Evolutionary conservation across 2,797 vertebrate species (phyloP).

Genomic region (Schizopygopsis pylzovi): DNA sequence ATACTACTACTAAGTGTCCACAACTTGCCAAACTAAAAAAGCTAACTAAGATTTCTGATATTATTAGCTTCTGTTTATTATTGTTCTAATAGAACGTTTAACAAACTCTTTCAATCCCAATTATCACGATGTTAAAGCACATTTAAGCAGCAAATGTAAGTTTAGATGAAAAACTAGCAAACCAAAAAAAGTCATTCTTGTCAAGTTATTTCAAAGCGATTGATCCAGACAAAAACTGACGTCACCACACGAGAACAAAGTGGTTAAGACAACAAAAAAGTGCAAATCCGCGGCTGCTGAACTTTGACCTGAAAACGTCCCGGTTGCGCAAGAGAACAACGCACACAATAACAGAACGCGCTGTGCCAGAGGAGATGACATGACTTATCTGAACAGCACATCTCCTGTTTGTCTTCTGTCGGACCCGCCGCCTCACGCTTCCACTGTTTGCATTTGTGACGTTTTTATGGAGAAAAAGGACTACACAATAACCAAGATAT

Average conservation of each 20-base stretch:
- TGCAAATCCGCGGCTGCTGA: constrained; percentile 31
- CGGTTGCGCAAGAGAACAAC: constrained; percentile 56
- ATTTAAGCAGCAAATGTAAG: not conserved
- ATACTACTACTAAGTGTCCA: not conserved
- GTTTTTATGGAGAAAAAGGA: not conserved
- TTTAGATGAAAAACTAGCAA: not conserved
- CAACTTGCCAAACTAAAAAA: not conserved
- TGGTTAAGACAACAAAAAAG: constrained; percentile 35
- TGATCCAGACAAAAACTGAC: not conserved
- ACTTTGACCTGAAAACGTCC: constrained; percentile 64
- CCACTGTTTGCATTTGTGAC: not conserved
- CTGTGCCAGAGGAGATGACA: constrained; percentile 61
- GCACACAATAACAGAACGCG: constrained; percentile 54
- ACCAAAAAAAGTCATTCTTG: not conserved
- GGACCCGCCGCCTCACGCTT: not conserved
- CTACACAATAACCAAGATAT: not conserved
- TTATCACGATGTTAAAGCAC: not conserved
- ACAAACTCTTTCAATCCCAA: not conserved
- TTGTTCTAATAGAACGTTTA: not conserved
- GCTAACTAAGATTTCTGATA: not conserved
- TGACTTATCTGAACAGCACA: constrained; percentile 54
- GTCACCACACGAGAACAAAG: not conserved
- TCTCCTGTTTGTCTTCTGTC: constrained; percentile 37
- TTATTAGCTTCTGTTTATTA: not conserved
- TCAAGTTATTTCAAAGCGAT: not conserved